Percentiles rank a stretch among this genome's conserved stretches.
Evolutionary conservation across 2,113 vertebrate genomes (phyloP).

Genomic region (Laticauda laticaudata): DNA sequence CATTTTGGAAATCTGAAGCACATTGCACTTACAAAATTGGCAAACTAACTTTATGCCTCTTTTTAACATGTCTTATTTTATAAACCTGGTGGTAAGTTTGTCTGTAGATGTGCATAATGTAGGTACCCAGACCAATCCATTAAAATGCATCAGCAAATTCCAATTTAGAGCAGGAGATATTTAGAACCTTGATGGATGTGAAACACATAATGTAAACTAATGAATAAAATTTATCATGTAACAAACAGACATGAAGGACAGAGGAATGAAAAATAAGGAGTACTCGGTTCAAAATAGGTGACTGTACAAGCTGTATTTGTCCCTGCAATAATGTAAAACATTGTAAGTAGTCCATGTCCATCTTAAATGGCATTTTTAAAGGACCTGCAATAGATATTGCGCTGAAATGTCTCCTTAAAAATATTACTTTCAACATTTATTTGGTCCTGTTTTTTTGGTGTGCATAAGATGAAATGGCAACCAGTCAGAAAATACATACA

Average conservation of each 20-base stretch:
- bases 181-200: neutral
- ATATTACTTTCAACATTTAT: neutral
- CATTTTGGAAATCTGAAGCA: neutral
- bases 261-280: neutral
- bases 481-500: too few species aligned
- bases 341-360: neutral
- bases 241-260: neutral
- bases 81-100: neutral
- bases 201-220: neutral
- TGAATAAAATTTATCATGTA: neutral
- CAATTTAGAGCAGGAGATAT: neutral
- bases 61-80: constrained; percentile 13
- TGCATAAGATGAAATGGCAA: neutral
- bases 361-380: neutral
- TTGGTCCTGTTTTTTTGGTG: neutral
- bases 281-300: neutral
- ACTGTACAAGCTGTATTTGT: neutral
- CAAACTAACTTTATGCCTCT: neutral
- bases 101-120: neutral
- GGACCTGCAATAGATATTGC: neutral
- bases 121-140: neutral
- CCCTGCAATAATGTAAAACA: neutral
- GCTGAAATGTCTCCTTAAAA: neutral
- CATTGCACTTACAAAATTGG: neutral
- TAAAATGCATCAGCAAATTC: neutral